Evolutionary conservation across 1,140 invertebrate genomes (phyloP).

Genomic region (Halictus rubicundus): DNA sequence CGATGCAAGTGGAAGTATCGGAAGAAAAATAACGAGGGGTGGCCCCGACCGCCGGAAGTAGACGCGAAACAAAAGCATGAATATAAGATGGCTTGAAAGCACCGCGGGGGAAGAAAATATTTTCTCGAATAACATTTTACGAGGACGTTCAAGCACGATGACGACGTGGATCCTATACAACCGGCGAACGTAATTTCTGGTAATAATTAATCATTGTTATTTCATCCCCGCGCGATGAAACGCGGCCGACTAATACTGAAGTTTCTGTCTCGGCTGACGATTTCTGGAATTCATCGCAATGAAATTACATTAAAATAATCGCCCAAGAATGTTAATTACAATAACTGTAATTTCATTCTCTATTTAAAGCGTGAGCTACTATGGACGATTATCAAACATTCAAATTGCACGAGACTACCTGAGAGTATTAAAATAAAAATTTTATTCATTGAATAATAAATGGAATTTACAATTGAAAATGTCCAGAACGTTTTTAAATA

Average conservation of each 20-base stretch:
- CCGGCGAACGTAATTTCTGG: neutral
- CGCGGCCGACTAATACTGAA: neutral
- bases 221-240: neutral
- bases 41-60: neutral
- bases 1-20: slow-evolving; percentile 14
- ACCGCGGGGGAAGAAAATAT: slow-evolving; percentile 8
- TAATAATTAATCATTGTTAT: slow-evolving; percentile 1
- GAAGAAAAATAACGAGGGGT: slow-evolving; percentile 36
- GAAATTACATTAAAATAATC: neutral
- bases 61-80: slow-evolving; percentile 36
- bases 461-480: no score
- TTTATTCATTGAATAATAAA: no score
- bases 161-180: neutral
- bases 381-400: no score
- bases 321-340: no score
- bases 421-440: no score
- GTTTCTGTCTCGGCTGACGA: neutral
- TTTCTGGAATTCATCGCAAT: neutral
- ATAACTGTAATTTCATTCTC: no score
- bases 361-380: no score
- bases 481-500: no score
- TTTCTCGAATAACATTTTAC: slow-evolving; percentile 23
- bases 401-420: no score
- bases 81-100: slow-evolving; percentile 41
- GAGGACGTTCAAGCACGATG: neutral